These are phyloP conservation scores for Cerceris rybyensis DNA, from an alignment of 2,888 invertebrate genomes.

Conservation along the genomic window DNA sequence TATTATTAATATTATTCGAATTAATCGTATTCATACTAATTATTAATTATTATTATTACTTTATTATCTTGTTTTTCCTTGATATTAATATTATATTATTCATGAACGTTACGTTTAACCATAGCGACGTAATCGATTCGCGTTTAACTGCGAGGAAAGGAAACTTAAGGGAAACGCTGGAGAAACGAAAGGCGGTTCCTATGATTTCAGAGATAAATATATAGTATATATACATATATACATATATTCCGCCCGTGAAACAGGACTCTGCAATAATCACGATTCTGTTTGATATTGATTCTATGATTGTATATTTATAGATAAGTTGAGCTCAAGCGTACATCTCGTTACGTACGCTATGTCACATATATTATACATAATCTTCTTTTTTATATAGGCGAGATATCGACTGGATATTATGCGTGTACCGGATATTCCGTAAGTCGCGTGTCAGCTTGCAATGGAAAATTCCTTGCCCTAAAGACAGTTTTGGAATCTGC, in stretches of 20 bases:
- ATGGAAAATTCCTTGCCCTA: constrained; percentile 1
- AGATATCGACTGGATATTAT: constrained; percentile 59
- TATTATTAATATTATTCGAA: constrained; percentile 53
- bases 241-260: constrained; percentile 58
- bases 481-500: constrained; percentile 40
- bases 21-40: constrained; percentile 41
- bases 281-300: constrained; percentile 74
- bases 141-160: constrained; percentile 1
- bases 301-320: constrained; percentile 70
- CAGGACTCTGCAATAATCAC: constrained; percentile 54
- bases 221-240: constrained; percentile 35
- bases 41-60: constrained; percentile 38
- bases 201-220: constrained; percentile 51
- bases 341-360: constrained; percentile 58
- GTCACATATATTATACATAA: constrained; percentile 58
- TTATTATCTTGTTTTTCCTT: constrained; percentile 48
- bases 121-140: constrained; percentile 31
- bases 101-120: constrained; percentile 40
- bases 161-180: constrained; percentile 41
- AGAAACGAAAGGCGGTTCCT: constrained; percentile 36
- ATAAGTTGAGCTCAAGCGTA: constrained; percentile 69
- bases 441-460: constrained; percentile 37
- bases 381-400: constrained; percentile 56
- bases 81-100: constrained; percentile 41
- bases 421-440: constrained; percentile 46